Percentiles rank a stretch among this genome's conserved stretches.
Conservation (phyloP, 1,140 invertebrate genomes). For the Drosophila pseudoobscura region DNA sequence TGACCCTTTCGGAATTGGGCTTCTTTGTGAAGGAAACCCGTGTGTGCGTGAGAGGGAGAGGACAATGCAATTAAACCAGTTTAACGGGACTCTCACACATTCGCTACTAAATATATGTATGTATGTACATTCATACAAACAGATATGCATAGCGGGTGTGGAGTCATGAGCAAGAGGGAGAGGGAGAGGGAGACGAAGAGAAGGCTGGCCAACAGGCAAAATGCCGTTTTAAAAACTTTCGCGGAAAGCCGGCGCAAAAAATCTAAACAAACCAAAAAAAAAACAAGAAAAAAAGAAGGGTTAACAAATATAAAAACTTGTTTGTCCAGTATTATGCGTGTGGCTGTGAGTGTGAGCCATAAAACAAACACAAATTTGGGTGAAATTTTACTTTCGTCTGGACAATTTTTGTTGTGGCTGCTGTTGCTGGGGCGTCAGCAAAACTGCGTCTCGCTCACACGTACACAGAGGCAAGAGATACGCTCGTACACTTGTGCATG, state of each 20-base stretch:
- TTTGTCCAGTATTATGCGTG: constrained; percentile 56
- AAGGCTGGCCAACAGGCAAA: constrained; percentile 12
- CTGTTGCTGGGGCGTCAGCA: constrained; percentile 66
- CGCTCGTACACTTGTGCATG: constrained; percentile 7
- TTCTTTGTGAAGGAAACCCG: background rate
- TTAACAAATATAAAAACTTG: constrained; percentile 48
- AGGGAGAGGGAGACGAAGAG: background rate
- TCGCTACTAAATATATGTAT: no score
- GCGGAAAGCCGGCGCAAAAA: constrained; percentile 64
- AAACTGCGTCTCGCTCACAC: constrained; percentile 33
- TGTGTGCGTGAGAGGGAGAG: constrained; percentile 32
- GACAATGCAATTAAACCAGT: constrained; percentile 74
- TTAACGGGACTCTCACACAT: constrained; percentile 59
- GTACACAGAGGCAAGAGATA: constrained; percentile 30
- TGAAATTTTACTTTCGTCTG: constrained; percentile 79
- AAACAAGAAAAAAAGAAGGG: constrained; percentile 44
- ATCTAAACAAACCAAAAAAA: constrained; percentile 63
- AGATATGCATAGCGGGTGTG: constrained; percentile 26
- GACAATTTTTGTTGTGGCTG: constrained; percentile 45
- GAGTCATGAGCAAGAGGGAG: background rate
- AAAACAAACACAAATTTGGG: constrained; percentile 68
- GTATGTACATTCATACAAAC: background rate
- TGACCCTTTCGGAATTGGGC: constrained; percentile 1
- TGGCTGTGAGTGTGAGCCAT: constrained; percentile 15
- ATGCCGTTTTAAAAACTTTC: constrained; percentile 70